phyloP scores from a whole-genome alignment of 1,140 invertebrate genomes.

The Diplogasteroides magnus region DNA sequence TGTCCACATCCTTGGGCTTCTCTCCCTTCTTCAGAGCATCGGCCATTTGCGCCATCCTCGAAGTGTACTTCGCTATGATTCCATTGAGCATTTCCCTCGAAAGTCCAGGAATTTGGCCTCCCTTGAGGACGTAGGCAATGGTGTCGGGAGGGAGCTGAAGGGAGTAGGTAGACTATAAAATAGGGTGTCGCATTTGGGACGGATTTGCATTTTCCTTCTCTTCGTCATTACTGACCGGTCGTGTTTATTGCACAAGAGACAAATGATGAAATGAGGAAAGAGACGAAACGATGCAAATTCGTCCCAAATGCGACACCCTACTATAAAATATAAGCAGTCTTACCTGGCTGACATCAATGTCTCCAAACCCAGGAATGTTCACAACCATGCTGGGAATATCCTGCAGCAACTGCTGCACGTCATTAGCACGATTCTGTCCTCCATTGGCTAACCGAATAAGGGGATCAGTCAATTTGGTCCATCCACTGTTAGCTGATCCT shows the following conservation, averaged over 20 bases:
- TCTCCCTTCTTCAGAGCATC: conserved; percentile 29
- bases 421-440: conserved; percentile 28
- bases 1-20: conserved; percentile 6
- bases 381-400: conserved; percentile 48
- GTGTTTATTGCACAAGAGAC: too few species aligned
- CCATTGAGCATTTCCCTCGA: conserved; percentile 46
- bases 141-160: conserved; percentile 38
- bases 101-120: conserved; percentile 49
- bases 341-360: conserved; percentile 41
- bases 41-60: conserved; percentile 39
- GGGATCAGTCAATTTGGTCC: conserved; percentile 46
- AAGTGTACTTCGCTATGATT: conserved; percentile 48
- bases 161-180: conserved; percentile 7
- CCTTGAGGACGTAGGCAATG: conserved; percentile 47
- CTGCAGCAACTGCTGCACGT: conserved; percentile 40
- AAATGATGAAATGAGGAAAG: neutral
- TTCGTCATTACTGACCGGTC: too few species aligned
- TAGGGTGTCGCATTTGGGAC: too few species aligned
- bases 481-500: too few species aligned
- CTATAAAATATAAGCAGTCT: neutral
- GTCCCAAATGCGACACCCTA: too few species aligned
- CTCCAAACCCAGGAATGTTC: conserved; percentile 49
- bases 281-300: neutral
- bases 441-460: conserved; percentile 44
- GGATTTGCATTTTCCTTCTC: too few species aligned